These are phyloP conservation scores for human (Homo sapiens) DNA, from an alignment of 2,113 vertebrate genomes.

Conservation along the genomic window GRCh38 chr4:161123001-161123500, in stretches of 20 bases:
- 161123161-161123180: neutral
- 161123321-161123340: neutral
- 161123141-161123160: neutral
- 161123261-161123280: neutral
- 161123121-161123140: neutral
- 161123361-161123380: too few species aligned
- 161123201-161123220: neutral
- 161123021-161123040: neutral
- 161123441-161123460: too few species aligned
- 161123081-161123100: neutral
- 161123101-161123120: neutral
- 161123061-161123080: neutral
- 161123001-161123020: neutral
- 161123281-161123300: neutral
- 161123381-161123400: too few species aligned
- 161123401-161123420: too few species aligned
- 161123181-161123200: neutral
- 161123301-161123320: neutral
- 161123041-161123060: neutral
- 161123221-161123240: neutral
- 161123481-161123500: too few species aligned
- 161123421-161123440: too few species aligned
- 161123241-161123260: neutral
- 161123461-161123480: too few species aligned
- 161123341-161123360: neutral